A percentile compares a stretch with the other conserved stretches of the same genome.
Conservation (phyloP, 1,140 invertebrate genomes). For the Magallana angulata region DNA sequence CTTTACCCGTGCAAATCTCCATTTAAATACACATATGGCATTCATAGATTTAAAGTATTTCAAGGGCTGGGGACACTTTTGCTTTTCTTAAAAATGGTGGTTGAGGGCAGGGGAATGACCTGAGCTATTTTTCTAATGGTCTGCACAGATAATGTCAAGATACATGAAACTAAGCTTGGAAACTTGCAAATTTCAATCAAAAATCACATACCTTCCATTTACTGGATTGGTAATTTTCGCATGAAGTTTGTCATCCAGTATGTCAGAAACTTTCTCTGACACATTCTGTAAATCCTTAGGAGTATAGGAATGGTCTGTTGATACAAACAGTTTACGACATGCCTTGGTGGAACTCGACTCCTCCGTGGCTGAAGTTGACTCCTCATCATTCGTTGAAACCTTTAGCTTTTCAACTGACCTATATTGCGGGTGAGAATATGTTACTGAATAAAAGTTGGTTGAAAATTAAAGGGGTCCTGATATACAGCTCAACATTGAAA, state of each 20-base stretch:
- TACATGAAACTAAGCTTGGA: background rate
- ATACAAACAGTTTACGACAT: background rate
- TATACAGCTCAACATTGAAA: no score
- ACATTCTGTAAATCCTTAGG: background rate
- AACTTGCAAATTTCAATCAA: background rate
- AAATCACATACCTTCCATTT: background rate
- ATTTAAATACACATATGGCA: background rate
- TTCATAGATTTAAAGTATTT: background rate
- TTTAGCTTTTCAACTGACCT: conserved; percentile 1
- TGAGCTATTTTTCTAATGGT: no score
- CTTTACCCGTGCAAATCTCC: no score
- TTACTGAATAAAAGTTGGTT: no score
- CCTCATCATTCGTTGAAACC: background rate
- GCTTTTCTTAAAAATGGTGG: no score
- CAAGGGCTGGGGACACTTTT: background rate
- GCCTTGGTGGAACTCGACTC: background rate
- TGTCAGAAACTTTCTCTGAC: background rate
- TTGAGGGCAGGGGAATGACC: no score
- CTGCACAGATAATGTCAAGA: background rate
- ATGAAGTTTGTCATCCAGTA: background rate
- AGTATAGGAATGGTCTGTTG: background rate
- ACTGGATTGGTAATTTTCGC: background rate
- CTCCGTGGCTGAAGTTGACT: background rate
- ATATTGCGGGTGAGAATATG: background rate
- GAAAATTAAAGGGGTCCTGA: no score